Conservation (phyloP, 2,797 vertebrate species). For the Betta splendens region DNA sequence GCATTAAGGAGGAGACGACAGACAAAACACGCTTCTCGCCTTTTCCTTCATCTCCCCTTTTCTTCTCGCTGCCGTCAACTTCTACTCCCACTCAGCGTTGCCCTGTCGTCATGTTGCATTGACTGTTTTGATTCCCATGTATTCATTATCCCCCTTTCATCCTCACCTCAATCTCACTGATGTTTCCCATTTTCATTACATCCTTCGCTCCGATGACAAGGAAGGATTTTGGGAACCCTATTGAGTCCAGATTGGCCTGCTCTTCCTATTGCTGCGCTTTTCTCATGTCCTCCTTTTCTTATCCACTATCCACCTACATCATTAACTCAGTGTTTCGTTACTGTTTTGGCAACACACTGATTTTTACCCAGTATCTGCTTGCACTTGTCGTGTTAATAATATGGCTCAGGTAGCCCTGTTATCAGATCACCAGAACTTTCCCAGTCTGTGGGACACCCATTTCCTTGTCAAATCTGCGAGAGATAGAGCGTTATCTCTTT, state of each 20-base stretch:
- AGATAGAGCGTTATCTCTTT: conserved; percentile 7
- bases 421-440: conserved; percentile 33
- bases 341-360: conserved; percentile 28
- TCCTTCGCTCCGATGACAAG: not conserved
- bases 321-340: conserved; percentile 24
- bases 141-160: conserved; percentile 20
- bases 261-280: not conserved
- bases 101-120: conserved; percentile 16
- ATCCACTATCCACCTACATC: conserved; percentile 19
- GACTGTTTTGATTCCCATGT: not conserved
- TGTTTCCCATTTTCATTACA: conserved; percentile 11
- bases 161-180: not conserved
- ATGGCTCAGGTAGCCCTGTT: conserved; percentile 17
- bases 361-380: conserved; percentile 28
- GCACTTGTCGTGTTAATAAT: conserved; percentile 5
- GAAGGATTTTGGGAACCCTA: not conserved
- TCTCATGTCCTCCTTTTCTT: conserved; percentile 4
- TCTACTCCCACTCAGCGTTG: conserved; percentile 21
- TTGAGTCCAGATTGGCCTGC: conserved; percentile 10
- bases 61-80: conserved; percentile 26
- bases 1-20: conserved; percentile 68
- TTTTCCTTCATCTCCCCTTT: conserved; percentile 27
- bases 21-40: conserved; percentile 51
- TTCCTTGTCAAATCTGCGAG: conserved; percentile 20
- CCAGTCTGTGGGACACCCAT: conserved; percentile 17